These are phyloP conservation scores for Pandemis corylana DNA, from an alignment of 2,888 invertebrate species.

Conservation along the genomic window DNA sequence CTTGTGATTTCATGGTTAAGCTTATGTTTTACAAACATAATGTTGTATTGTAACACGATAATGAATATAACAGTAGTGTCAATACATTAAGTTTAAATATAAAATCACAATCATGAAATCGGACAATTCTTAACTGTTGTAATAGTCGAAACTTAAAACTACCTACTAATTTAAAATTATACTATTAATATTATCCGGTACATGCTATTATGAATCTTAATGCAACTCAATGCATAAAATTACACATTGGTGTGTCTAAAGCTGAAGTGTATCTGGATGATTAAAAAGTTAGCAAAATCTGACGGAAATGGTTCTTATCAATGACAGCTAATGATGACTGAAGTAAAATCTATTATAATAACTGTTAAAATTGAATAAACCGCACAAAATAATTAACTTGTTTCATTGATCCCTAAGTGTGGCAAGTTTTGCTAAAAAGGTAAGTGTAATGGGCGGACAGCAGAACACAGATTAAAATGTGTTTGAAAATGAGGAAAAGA, in stretches of 20 bases:
- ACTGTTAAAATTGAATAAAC: conserved; percentile 84
- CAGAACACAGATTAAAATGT: no score
- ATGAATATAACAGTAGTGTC: conserved; percentile 47
- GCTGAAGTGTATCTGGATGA: conserved; percentile 45
- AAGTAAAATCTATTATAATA: conserved; percentile 79
- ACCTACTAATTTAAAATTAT: conserved; percentile 58
- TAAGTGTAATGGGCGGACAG: no score
- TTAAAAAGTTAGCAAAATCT: conserved; percentile 47
- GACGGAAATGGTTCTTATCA: conserved; percentile 51
- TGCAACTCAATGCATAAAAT: conserved; percentile 9
- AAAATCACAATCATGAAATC: conserved; percentile 65
- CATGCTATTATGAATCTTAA: conserved; percentile 45
- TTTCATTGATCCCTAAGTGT: conserved; percentile 58
- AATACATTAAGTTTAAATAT: conserved; percentile 58
- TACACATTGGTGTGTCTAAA: conserved; percentile 33
- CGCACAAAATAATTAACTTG: conserved; percentile 75
- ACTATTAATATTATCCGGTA: conserved; percentile 44
- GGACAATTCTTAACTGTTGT: conserved; percentile 40
- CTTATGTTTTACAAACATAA: conserved; percentile 43
- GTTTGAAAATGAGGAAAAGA: no score
- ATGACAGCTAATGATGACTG: conserved; percentile 78
- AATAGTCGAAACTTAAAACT: conserved; percentile 62
- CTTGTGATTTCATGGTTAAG: conserved; percentile 67
- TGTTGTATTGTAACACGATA: conserved; percentile 34
- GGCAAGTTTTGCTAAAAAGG: no score